Base-by-base conservation (phyloP, 1,140 invertebrate genomes). In the Ctenoplectra terminalis region DNA sequence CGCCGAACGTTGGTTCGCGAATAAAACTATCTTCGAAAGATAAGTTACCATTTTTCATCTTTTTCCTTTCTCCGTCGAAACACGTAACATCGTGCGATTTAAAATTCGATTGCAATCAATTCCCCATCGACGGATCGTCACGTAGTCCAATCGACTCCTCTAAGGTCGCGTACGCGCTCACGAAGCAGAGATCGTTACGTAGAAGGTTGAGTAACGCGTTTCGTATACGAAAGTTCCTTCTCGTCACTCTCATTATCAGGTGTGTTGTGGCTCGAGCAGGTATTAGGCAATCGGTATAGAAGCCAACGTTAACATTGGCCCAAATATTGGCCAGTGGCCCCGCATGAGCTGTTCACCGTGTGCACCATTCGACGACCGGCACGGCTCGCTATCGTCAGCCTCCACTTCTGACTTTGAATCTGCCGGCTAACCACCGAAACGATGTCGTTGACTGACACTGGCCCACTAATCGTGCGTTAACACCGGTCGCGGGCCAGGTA, bases 251-350 rank as follows among this genome's bases (percentile, higher is more conserved):
- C 31, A 61, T 79, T 64, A 70, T 82, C 74, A 64, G 50, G 23
- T 34, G 63, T 34, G 52, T 34, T 50, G 75, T 37, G 46, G 40
- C 37, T 46, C 69, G 48, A 72, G 40, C 9, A 29, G 66, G 67
- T 82, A 84, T 92, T 91, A 89, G 88, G 90, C 90, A 92, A 91
- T 85, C 76, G 81, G 48, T 56, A 11, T 56, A 61, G 60, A 71
- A 63, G 64, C 63, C 69, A 82, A 82, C 73, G 69, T 88, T 91
- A 92, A 93, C 92, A 92, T 92, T 93, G 92, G 89, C 91, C 91
- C 87, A 82, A 87, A 92, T 93, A 90, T 87, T 92, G 90, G 91
- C 90, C 91, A 92, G 63, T 90, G 90, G 87, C 90, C 90, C 90
- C 90, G 13, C 15, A 20, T 4, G 15, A 2, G 7, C 63, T 11